Evolutionary conservation across 1,140 invertebrate species (phyloP), one percentile per base, ranked within the genome.

Genomic region (Psix sp.): DNA sequence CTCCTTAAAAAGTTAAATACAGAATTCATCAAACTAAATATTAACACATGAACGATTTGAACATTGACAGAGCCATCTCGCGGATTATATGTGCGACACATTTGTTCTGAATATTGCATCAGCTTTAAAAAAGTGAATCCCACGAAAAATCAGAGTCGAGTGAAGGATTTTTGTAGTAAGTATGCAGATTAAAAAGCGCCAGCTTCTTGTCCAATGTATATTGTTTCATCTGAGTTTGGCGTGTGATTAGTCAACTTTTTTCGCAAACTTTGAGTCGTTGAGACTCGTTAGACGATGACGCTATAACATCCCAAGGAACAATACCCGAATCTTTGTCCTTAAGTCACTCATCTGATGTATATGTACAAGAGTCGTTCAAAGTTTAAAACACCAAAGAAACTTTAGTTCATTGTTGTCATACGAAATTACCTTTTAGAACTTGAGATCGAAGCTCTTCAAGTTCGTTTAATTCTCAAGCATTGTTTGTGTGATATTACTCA

Each of bases 51-150:
- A 20, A 26, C 26, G 45, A 15, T 49, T 24, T 49, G 24, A 60
- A 60, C 48, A 40, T 60, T 39, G 35, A 7, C n/a, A 5, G 24
- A 18, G 35, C 11, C 31, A 48, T 60, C 10, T 49, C 24, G 2
- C 49, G 56, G 43, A 60, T 49, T 60, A 40, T 49, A 36, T 17
- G 16, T 7, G 14, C 33, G 6, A 16, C 45, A 40, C 56, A 17
- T 33, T 49, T 36, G 13, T 49, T 48, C 45, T 11, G 35, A 60
- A 16, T 40, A 40, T 13, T 17, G 33, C 24, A 39, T 51, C 63
- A 57, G 45, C 63, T 67, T 67, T 59, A 57, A 52, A 51, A 51
- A 57, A 29, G 38, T 29, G 29, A 43, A 45, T 29, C 36, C 45
- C 31, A 11, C 15, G 29, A 38, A 33, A 33, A 40, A 48, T 56